Evolutionary conservation across 2,888 invertebrate species (phyloP).

Genomic region (Stenurella melanura): DNA sequence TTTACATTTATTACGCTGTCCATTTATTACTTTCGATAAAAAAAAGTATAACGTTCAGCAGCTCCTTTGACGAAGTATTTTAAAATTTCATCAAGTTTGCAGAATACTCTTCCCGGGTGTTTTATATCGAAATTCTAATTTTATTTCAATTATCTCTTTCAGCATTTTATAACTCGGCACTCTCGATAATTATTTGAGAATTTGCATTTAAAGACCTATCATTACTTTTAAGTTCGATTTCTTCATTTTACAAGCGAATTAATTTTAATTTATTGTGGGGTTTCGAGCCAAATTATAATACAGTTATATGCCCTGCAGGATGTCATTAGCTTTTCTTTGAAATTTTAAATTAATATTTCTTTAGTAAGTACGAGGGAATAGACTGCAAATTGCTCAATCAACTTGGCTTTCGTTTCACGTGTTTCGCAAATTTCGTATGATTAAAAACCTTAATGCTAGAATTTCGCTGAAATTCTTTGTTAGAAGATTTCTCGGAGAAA

Average conservation of each 20-base stretch:
- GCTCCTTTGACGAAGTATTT: conserved; percentile 22
- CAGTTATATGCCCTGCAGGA: conserved; percentile 19
- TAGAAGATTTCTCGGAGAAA: background rate
- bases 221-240: conserved; percentile 25
- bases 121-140: conserved; percentile 39
- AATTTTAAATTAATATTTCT: conserved; percentile 31
- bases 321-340: conserved; percentile 33
- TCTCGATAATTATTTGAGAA: conserved; percentile 42
- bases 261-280: conserved; percentile 28
- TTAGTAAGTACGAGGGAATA: conserved; percentile 11
- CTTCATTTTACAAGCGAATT: conserved; percentile 35
- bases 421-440: conserved; percentile 6
- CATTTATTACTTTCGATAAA: background rate
- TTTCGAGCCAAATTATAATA: conserved; percentile 25
- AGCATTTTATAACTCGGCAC: conserved; percentile 40
- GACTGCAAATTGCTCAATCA: conserved; percentile 11
- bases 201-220: conserved; percentile 42
- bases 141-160: conserved; percentile 39
- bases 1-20: background rate
- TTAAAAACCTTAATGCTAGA: background rate
- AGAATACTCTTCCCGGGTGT: conserved; percentile 29
- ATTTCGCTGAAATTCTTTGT: background rate
- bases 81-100: conserved; percentile 17
- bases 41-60: conserved; percentile 11
- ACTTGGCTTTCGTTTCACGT: conserved; percentile 3